These are phyloP conservation scores for Crocodylus rhombifer DNA, from an alignment of 2,797 vertebrate species.

Conservation along the genomic window DNA sequence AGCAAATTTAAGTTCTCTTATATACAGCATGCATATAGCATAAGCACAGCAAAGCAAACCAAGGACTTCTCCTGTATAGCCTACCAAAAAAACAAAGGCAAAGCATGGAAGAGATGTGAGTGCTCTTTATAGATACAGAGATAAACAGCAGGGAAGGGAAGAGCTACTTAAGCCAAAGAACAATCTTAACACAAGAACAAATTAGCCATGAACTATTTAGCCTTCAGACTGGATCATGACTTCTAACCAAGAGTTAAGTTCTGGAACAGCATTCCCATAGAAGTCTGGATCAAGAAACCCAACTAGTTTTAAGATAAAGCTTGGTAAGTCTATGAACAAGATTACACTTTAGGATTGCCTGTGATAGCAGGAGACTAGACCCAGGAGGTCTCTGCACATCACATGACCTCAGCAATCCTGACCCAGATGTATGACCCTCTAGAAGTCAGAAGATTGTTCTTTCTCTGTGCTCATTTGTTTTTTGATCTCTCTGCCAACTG, in stretches of 20 bases:
- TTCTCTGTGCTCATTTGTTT: neutral
- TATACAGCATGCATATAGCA: no score
- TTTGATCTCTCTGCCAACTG: neutral
- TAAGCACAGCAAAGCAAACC: no score
- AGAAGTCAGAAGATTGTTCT: neutral
- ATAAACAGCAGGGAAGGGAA: no score
- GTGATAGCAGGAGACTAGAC: rapidly evolving
- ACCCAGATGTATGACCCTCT: neutral
- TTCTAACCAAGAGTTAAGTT: neutral
- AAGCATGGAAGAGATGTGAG: no score
- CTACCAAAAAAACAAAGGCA: no score
- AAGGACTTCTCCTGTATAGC: no score
- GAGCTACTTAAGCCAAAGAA: no score
- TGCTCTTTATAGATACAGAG: no score
- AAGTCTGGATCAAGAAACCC: neutral
- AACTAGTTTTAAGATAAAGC: neutral
- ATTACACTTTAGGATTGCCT: neutral
- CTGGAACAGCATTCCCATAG: neutral
- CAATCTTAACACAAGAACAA: neutral
- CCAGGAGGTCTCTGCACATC: no score
- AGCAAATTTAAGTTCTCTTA: no score
- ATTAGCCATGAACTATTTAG: neutral
- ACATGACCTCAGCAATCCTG: neutral
- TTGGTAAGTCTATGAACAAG: neutral
- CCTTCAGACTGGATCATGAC: neutral